phyloP scores from a whole-genome alignment of 2,113 vertebrate species.

The Elaphurus davidianus region DNA sequence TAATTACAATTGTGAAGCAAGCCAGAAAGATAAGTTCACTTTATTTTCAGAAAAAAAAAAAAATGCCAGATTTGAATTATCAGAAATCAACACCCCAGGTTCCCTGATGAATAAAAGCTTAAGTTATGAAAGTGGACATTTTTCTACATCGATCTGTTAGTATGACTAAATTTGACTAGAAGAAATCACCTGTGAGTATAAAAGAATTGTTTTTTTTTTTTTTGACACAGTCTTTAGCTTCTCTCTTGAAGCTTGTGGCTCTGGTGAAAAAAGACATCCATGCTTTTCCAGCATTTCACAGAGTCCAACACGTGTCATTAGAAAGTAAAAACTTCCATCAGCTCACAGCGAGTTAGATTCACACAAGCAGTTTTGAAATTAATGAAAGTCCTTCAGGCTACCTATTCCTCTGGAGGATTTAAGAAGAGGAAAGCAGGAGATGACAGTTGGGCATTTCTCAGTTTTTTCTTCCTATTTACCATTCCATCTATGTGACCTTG shows the following conservation, averaged over 20 bases:
- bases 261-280: background rate
- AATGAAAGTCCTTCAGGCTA: background rate
- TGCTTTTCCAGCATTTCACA: background rate
- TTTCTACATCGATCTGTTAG: background rate
- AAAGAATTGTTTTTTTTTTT: background rate
- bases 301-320: rapidly evolving
- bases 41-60: background rate
- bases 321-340: background rate
- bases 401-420: background rate
- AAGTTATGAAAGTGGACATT: background rate
- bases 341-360: background rate
- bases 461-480: background rate
- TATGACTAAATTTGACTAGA: background rate
- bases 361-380: background rate
- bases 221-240: background rate
- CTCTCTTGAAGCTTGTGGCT: background rate
- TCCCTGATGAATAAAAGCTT: background rate
- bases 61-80: background rate
- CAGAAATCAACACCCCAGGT: background rate
- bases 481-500: background rate
- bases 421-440: background rate
- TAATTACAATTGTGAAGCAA: no score
- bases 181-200: background rate
- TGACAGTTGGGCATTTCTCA: background rate
- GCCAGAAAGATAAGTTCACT: background rate